phyloP scores from a whole-genome alignment of 1,140 invertebrate species.

The Drosophila sulfurigaster region DNA sequence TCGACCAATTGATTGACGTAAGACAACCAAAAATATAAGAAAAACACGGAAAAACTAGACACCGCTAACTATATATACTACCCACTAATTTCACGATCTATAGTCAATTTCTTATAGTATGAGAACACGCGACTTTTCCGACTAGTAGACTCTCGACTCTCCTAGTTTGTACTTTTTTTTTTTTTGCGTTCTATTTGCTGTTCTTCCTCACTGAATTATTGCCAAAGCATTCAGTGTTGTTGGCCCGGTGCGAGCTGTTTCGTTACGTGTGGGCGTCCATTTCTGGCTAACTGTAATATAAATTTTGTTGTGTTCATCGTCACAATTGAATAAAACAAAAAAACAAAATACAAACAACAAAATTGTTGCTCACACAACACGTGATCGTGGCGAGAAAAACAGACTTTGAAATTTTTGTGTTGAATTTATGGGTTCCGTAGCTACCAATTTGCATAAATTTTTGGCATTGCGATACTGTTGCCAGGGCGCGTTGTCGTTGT shows the following conservation, averaged over 20 bases:
- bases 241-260: conserved; percentile 15
- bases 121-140: conserved; percentile 49
- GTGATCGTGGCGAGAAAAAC: conserved; percentile 34
- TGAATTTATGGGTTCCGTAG: conserved; percentile 51
- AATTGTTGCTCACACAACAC: conserved; percentile 25
- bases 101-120: conserved; percentile 10
- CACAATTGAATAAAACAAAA: conserved; percentile 24
- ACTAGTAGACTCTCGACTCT: conserved; percentile 6
- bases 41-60: conserved; percentile 62
- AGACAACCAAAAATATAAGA: conserved; percentile 49
- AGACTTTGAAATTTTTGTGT: conserved; percentile 25
- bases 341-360: conserved; percentile 8
- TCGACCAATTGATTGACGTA: conserved; percentile 51
- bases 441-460: conserved; percentile 43
- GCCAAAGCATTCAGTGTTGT: conserved; percentile 44
- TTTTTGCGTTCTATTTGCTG: conserved; percentile 7
- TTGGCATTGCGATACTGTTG: conserved; percentile 36
- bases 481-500: conserved; percentile 34
- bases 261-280: conserved; percentile 22
- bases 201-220: conserved; percentile 43
- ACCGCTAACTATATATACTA: conserved; percentile 1
- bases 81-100: background rate
- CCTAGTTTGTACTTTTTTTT: background rate
- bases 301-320: conserved; percentile 10
- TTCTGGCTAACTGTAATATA: conserved; percentile 39